Base-by-base conservation (phyloP, 2,888 invertebrate genomes). In the Drosophila recens region DNA sequence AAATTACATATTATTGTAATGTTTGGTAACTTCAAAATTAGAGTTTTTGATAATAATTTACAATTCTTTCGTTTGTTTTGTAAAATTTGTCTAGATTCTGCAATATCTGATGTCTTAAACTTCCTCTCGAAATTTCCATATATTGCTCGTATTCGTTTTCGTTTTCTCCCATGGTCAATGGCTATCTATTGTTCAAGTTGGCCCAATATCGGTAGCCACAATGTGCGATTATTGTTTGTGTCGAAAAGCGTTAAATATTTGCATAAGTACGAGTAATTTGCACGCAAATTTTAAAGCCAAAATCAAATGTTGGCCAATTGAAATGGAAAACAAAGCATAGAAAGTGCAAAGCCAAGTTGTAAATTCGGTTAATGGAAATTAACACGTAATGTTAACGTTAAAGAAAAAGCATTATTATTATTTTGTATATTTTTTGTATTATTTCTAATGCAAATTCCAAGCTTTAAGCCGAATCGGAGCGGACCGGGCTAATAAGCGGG, bases 401-500 rank as follows among this genome's bases (percentile, higher is more conserved):
- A 59, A 51, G 27, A 59, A 56, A 78, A 73, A 11, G 36, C 45
- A 30, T 56, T 54, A 38, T 56, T 45, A 36, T 45, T 56, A 30
- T 20, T 38, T 36, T 27, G 27, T 27, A 27, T 27, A 48, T 51
- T 23, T 13, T 27, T 13, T 42, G 56, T 62, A 67, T 66, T 66
- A 67, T 54, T 67, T 73, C 51, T 70, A 75, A 84, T 73, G 67
- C 82, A 70, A 75, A 86, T 67, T 49, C 53, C 49, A 65, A 42
- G 67, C 46, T 45, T 42, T n/a, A 62, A 64, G 78, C 49, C 27
- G 56, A n/a, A 43, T 15, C 57, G 62, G 36, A 57, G 36, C 48
- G 76, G 57, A 59, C 54, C 57, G 67, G 70, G 73, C 82, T 74
- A 71, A 81, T 81, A 89, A 89, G 90, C 86, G 66, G 86, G 86